Evolutionary conservation across 2,113 vertebrate genomes (phyloP), one percentile per base, ranked within the genome.

Genomic region (Sinocyclocheilus maitianheensis): DNA sequence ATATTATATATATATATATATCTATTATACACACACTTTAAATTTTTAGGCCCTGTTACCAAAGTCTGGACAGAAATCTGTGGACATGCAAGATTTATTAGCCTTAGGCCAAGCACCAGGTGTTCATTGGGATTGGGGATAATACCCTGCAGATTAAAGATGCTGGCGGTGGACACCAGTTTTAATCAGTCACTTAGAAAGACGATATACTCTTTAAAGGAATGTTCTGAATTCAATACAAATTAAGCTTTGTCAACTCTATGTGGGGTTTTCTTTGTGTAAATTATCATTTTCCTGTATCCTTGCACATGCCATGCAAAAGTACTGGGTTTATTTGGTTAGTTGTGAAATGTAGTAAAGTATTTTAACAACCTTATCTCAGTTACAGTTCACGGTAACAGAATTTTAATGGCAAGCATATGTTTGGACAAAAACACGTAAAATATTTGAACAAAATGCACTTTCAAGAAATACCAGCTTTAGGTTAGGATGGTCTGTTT

Each of bases 141-240:
- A 74, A 84, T 24, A 26, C 67, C 69, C 69, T 43, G 14, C 69
- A 74, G 82, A 84, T 84, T 84, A 83, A 83, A 83, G 51, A 83
- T 60, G 26, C 13, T 60, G 34, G 48, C 22, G 20, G 67, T 60
- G 20, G 67, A 43, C 11, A 60, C 51, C 34, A 40, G 48, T 74
- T 83, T 83, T 72, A 83, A 72, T 69, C 69, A 43, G 43, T 43
- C 43, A 43, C 43, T 43, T 43, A 43, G 43, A 43, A 43, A 43
- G 43, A 43, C 43, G 43, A 43, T 46, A 37, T 51, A 53, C 65
- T 71, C 46, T 71, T 53, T 53, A 22, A 71, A 71, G 40, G 26
- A 78, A 26, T 78, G 43, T 51, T 51, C 5, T 26, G 37, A 10
- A 22, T 26, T 77, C 48, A 77, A 53, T 26, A 26, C 69, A 22